Evolutionary conservation across 2,113 vertebrate species (phyloP), one percentile per base, ranked within the genome.

Genomic region (Phycodurus eques): DNA sequence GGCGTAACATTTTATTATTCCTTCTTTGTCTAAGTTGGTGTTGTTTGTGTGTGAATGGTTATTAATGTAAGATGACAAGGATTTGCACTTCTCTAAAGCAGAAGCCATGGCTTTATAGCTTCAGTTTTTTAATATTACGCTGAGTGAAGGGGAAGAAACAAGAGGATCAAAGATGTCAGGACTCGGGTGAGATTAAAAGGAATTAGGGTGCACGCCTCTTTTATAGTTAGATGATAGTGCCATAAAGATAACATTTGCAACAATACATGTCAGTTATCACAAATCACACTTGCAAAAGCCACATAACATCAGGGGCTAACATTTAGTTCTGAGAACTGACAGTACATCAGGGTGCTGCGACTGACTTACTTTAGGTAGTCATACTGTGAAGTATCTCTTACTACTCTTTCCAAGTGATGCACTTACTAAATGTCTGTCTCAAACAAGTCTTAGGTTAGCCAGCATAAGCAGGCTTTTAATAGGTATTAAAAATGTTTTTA

Each of bases 1-100:
- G 78, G 85, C 59, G 59, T 83, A 75, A 64, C 76, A 69, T 86
- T 85, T 88, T 83, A 87, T 85, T 83, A 74, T 87, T 89, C 80
- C 75, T 59, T 74, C 68, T 65, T 53, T 81, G 72, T 88, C 80
- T 63, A 71, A 72, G 80, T 84, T 67, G 60, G 68, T 75, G 49
- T 75, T 83, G 76, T 84, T 80, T 85, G 71, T 84, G 73, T 46
- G 68, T 46, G 78, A 75, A 59, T 9, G 20, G 70, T 87, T 89
- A 88, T 89, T 85, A 86, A 84, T 82, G 80, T 80, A 67, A 78
- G 75, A 88, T 81, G 83, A 84, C 79, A 82, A 78, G 82, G 88
- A 88, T 87, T 86, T 83, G 73, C 64, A 70, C 49, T 80, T 67
- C 56, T 80, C 78, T 77, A 77, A 87, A 80, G 79, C 72, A 74